Base-by-base conservation (phyloP, 2,888 invertebrate genomes). In the Idaea biselata region DNA sequence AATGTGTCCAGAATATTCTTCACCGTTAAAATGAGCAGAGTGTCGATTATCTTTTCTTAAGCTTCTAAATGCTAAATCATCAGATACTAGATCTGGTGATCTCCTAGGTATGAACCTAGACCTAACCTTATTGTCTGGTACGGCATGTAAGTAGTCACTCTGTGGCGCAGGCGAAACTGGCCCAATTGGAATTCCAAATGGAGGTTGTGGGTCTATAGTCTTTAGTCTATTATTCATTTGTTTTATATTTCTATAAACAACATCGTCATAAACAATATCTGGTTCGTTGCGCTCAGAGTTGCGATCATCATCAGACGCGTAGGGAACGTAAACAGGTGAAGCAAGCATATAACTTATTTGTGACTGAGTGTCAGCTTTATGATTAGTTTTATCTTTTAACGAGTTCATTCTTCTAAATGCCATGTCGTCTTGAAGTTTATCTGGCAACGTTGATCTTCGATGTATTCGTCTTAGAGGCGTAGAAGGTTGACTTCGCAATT, bases 161-260 rank as follows among this genome's bases (percentile, higher is more conserved):
- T 95, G 95, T 0, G 97, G 94, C 6, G 97, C 96, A 1, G 96
- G 95, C 0, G 96, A 94, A 18, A 97, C 95, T 14, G 97, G 97
- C 1, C 97, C 97, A 54, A 97, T 83, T 0, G 98, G 98, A 78
- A 98, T 98, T 18, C 98, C 98, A 82, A 98, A 98, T 0, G 96
- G 97, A 54, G 97, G 97, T 79, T 98, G 98, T 16, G 96, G 96
- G 61, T 97, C 97, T 3, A 94, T 79, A 6, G 96, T 94, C 82
- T 95, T 96, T 56, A 95, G 86, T 58, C 94, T 94, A 79, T 95
- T 95, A 74, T 97, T 97, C 11, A 96, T 95, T 80, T 96, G 95
- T 77, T 95, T 95, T 65, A 97, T 94, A 78, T 95, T 97, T 72
- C 97, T 94, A 80, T 95, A 97, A 44, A 96, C 95, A 11, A 97